Conservation (phyloP, 1,140 invertebrate species). For the Dryas iulia region DNA sequence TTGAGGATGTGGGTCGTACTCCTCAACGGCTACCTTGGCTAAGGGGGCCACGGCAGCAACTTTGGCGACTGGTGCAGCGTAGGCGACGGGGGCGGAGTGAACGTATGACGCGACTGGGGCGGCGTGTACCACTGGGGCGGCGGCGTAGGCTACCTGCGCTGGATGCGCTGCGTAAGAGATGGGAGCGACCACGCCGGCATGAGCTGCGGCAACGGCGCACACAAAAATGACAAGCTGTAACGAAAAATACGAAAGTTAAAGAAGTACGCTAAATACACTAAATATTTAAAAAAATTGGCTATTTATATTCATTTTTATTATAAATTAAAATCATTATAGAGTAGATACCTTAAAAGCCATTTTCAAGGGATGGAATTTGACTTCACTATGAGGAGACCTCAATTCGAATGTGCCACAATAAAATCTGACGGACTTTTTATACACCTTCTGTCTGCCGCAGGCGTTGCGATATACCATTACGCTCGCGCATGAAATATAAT, state of each 20-base stretch:
- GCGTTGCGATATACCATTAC: slow-evolving; percentile 47
- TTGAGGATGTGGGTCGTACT: slow-evolving; percentile 80
- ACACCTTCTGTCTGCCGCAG: slow-evolving; percentile 43
- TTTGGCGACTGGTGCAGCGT: slow-evolving; percentile 48
- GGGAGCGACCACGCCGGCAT: slow-evolving; percentile 47
- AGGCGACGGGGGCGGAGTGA: slow-evolving; percentile 44
- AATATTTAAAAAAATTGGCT: neutral
- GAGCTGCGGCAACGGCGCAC: slow-evolving; percentile 50
- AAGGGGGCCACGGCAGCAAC: slow-evolving; percentile 57
- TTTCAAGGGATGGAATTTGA: slow-evolving; percentile 47
- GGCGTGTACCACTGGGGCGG: slow-evolving; percentile 55
- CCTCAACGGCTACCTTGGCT: slow-evolving; percentile 47
- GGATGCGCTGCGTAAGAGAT: slow-evolving; percentile 48
- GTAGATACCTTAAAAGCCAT: slow-evolving; percentile 70
- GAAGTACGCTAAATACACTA: neutral
- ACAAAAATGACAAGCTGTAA: slow-evolving; percentile 59
- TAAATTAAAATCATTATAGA: neutral
- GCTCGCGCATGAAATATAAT: slow-evolving; percentile 42
- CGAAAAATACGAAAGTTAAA: slow-evolving; percentile 11
- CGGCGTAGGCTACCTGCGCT: slow-evolving; percentile 39
- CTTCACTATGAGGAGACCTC: slow-evolving; percentile 57
- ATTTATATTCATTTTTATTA: neutral
- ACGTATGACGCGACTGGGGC: slow-evolving; percentile 54
- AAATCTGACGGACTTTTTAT: slow-evolving; percentile 57
- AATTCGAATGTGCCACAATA: slow-evolving; percentile 63